Percentiles rank a stretch among this genome's conserved stretches.
phyloP scores from a whole-genome alignment of 2,888 invertebrate species.

The Antheraea yamamai region DNA sequence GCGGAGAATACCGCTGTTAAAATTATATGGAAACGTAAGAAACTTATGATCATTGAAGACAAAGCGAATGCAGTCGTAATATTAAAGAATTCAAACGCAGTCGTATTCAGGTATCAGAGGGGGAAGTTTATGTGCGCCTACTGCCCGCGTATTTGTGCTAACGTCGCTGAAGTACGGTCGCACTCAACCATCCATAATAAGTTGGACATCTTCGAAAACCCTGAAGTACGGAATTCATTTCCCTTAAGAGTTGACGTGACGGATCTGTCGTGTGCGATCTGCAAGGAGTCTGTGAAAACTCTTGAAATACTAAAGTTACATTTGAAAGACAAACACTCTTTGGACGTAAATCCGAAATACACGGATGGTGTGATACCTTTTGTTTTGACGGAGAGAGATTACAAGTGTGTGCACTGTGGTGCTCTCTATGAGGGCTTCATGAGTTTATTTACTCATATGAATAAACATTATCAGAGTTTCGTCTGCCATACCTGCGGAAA shows the following conservation, averaged over 20 bases:
- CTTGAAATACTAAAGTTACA: conserved; percentile 53
- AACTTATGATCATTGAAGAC: conserved; percentile 43
- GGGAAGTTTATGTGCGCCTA: conserved; percentile 65
- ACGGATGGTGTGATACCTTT: conserved; percentile 62
- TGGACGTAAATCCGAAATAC: conserved; percentile 39
- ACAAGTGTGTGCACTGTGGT: conserved; percentile 54
- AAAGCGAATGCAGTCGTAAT: conserved; percentile 60
- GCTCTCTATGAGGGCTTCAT: conserved; percentile 47
- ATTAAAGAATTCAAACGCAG: conserved; percentile 60
- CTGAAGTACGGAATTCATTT: conserved; percentile 48
- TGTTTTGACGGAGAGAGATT: conserved; percentile 49
- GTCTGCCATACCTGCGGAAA: conserved; percentile 75
- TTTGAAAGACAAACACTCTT: conserved; percentile 44
- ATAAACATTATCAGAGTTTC: conserved; percentile 67
- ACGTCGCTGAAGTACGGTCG: conserved; percentile 46
- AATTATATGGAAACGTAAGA: conserved; percentile 54
- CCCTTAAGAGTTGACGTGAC: conserved; percentile 64
- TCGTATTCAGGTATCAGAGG: conserved; percentile 58
- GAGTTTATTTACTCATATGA: conserved; percentile 64
- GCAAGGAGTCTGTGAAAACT: conserved; percentile 35
- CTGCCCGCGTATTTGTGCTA: conserved; percentile 48
- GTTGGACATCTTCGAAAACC: conserved; percentile 47
- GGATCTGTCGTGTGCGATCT: conserved; percentile 51
- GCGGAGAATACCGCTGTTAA: conserved; percentile 28
- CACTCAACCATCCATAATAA: conserved; percentile 53